Evolutionary conservation across 2,113 vertebrate species (phyloP).

Genomic region (Lampris incognitus): DNA sequence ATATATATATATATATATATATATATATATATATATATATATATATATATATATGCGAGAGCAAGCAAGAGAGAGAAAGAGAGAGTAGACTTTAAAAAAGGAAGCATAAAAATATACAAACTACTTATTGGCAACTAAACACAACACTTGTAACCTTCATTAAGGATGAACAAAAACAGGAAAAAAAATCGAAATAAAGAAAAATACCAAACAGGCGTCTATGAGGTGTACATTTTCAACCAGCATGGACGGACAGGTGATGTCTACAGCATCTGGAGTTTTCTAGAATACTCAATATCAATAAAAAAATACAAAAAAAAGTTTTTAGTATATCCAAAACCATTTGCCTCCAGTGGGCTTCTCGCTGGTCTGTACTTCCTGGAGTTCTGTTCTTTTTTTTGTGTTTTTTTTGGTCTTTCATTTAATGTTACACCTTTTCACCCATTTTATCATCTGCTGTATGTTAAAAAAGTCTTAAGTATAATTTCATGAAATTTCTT

Average conservation of each 20-base stretch:
- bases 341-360: conserved; percentile 57
- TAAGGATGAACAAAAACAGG: conserved; percentile 58
- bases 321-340: conserved; percentile 58
- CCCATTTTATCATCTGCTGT: not conserved
- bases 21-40: not conserved
- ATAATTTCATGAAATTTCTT: conserved; percentile 6
- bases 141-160: conserved; percentile 70
- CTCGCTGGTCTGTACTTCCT: conserved; percentile 69
- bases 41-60: not conserved
- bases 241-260: conserved; percentile 66
- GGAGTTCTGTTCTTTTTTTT: conserved; percentile 33
- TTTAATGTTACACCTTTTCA: conserved; percentile 27
- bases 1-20: not conserved
- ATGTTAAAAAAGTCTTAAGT: not conserved
- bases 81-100: too few relatives aligned
- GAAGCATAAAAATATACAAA: conserved; percentile 27
- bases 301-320: conserved; percentile 36
- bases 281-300: conserved; percentile 64
- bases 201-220: conserved; percentile 65
- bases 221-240: conserved; percentile 66
- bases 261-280: conserved; percentile 57
- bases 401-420: conserved; percentile 6
- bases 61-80: too few relatives aligned
- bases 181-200: conserved; percentile 52
- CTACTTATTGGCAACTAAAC: conserved; percentile 49